Percentiles rank a stretch among this genome's conserved stretches.
These are phyloP conservation scores for Iphiclides podalirius DNA, from an alignment of 2,888 invertebrate genomes.

Conservation along the genomic window DNA sequence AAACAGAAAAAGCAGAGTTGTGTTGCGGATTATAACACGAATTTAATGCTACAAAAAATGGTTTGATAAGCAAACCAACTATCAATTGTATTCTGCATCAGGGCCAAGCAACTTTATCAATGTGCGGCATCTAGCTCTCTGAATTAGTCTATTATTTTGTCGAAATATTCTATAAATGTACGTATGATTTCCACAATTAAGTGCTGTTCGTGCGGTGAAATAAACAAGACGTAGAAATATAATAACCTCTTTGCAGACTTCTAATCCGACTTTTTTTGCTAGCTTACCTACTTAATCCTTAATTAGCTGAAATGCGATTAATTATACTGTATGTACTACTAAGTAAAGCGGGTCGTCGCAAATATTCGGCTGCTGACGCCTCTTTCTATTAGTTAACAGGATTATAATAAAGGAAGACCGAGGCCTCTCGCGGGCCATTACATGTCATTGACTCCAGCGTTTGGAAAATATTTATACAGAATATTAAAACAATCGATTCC, in stretches of 20 bases:
- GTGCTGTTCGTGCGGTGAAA: too few relatives aligned
- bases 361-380: background rate
- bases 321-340: background rate
- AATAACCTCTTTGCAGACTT: background rate
- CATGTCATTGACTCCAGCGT: background rate
- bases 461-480: background rate
- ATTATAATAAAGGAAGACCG: background rate
- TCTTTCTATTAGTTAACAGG: background rate
- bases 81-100: slow-evolving; percentile 4
- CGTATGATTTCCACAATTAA: too few relatives aligned
- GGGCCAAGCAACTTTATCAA: slow-evolving; percentile 5
- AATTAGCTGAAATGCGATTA: background rate
- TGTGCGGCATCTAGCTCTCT: slow-evolving; percentile 15
- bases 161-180: too few relatives aligned
- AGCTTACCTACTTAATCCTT: background rate
- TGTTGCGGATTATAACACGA: slow-evolving; percentile 1
- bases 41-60: slow-evolving; percentile 7
- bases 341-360: background rate
- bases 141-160: slow-evolving; percentile 19
- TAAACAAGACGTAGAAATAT: too few relatives aligned
- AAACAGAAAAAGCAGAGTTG: too few relatives aligned
- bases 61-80: slow-evolving; percentile 5
- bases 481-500: background rate
- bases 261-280: background rate
- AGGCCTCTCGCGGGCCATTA: background rate